Evolutionary conservation across 2,888 invertebrate genomes (phyloP), one percentile per base, ranked within the genome.

Genomic region (Oscheius sp.): DNA sequence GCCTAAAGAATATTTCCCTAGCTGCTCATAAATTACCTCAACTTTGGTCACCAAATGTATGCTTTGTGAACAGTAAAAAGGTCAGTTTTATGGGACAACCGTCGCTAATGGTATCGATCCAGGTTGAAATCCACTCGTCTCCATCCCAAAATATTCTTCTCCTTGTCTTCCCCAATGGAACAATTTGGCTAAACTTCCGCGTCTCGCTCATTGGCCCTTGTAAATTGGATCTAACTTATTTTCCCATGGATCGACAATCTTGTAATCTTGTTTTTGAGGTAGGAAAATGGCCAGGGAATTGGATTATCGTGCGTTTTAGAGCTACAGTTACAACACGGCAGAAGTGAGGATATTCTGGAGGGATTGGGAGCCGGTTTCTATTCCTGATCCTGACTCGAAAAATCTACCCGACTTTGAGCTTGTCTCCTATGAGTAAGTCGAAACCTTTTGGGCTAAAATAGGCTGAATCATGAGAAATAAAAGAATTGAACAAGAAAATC

Each of bases 41-140:
- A 12, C 78, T 88, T 56, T 88, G 88, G 88, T 88, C 88, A 6
- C 88, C 88, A 35, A 88, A 88, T 72, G 87, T 88, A 41, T 89
- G 88, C 69, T 87, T 88, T 55, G 87, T 86, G 46, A 88, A 88
- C 80, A 87, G 86, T 72, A 88, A 88, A 78, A 86, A 87, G 72
- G 88, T 83, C 45, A 63, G 76, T 45, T 35, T 41, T 35, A 35
- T 61, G 7, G 5, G 56, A 16, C 13, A 27, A 56, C 7, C 21
- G 12, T 53, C 9, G 9, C 18, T 12, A 45, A 45, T 9, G 45
- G 45, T 45, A 45, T 41, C 12, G 12, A 49, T 29, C 27, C 35
- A 83, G 83, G 83, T 88, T 0, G 84, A 86, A 73, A 87, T 88
- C 23, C 88, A 88, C 75, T 73, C 82, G 0, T 88, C 88, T 5